phyloP scores from a whole-genome alignment of 2,113 vertebrate species.

The Addax nasomaculatus region DNA sequence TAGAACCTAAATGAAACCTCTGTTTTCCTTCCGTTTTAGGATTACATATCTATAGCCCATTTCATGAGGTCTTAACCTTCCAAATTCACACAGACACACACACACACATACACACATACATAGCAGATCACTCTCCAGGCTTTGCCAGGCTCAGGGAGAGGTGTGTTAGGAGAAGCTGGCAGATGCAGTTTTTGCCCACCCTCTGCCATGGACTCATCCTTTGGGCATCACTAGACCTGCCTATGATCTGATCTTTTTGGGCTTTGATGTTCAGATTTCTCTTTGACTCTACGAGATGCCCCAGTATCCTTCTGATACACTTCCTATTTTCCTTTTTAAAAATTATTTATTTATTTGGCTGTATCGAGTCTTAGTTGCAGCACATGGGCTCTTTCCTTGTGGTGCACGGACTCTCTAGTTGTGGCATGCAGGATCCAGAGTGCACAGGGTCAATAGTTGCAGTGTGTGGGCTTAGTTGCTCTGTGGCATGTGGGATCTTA shows the following conservation, averaged over 20 bases:
- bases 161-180: background rate
- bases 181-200: fast-evolving
- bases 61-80: background rate
- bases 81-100: background rate
- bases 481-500: background rate
- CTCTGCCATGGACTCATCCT: background rate
- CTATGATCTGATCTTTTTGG: too few species aligned
- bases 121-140: background rate
- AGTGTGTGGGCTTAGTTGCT: background rate
- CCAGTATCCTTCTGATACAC: background rate
- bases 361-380: background rate
- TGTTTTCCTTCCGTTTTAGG: background rate
- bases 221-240: too few species aligned
- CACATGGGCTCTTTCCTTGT: background rate
- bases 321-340: background rate
- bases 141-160: background rate
- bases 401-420: background rate
- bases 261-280: background rate
- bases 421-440: background rate
- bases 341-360: background rate
- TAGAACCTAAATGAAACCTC: background rate
- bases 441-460: background rate
- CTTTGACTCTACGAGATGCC: fast-evolving
- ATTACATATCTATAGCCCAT: background rate
- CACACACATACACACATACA: fast-evolving